Conservation (phyloP, 2,888 invertebrate species). For the Drosophila imparisetae region DNA sequence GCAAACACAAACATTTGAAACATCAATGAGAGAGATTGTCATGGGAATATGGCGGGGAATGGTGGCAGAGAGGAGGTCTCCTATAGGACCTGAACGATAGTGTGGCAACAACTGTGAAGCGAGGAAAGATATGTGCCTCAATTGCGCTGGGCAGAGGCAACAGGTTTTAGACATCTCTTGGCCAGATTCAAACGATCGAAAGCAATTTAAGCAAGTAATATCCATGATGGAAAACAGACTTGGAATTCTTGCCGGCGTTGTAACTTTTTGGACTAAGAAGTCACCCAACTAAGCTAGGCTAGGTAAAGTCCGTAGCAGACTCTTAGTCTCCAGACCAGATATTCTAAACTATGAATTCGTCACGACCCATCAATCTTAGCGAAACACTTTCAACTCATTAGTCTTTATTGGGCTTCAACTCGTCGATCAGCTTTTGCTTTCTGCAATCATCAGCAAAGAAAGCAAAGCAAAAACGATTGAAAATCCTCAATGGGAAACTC, state of each 20-base stretch:
- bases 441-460: slow-evolving; percentile 5
- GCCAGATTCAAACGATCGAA: too few relatives aligned
- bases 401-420: slow-evolving; percentile 24
- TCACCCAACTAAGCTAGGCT: background rate
- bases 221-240: too few relatives aligned
- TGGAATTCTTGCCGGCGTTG: too few relatives aligned
- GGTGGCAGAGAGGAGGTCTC: background rate
- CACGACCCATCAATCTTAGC: background rate
- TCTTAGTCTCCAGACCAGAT: too few relatives aligned
- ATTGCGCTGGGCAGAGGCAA: background rate
- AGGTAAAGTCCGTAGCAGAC: background rate
- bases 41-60: background rate
- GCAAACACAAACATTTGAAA: background rate
- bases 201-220: too few relatives aligned
- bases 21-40: background rate
- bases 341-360: too few relatives aligned
- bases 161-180: too few relatives aligned
- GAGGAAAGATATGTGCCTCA: background rate
- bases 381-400: slow-evolving; percentile 32
- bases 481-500: slow-evolving; percentile 54
- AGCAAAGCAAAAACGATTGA: slow-evolving; percentile 6
- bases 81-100: background rate
- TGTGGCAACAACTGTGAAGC: background rate
- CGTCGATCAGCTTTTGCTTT: slow-evolving; percentile 32
- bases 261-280: background rate